A percentile compares a stretch with the other conserved stretches of the same genome.
Evolutionary conservation across 2,888 invertebrate species (phyloP).

Genomic region (Chaetogeoica ovagalla): DNA sequence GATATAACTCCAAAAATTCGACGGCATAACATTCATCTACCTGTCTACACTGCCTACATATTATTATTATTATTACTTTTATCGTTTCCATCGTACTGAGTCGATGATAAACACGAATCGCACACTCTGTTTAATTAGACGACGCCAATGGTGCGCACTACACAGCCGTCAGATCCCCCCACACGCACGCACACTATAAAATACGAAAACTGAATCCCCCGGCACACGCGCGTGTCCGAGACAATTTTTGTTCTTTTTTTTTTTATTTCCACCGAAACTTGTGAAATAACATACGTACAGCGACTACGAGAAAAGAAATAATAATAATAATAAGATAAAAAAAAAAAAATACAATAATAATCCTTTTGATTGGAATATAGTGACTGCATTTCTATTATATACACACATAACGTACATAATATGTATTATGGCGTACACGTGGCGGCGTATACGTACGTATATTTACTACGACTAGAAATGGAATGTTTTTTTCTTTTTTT

Average conservation of each 20-base stretch:
- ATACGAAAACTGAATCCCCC: constrained; percentile 19
- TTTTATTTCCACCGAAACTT: constrained; percentile 38
- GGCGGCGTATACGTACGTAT: not conserved
- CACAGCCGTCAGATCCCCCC: not conserved
- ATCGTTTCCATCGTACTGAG: not conserved
- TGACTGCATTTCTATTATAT: constrained; percentile 36
- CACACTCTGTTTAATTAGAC: constrained; percentile 25
- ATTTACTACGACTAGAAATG: constrained; percentile 49
- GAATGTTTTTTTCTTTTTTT: constrained; percentile 42
- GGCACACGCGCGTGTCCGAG: not conserved
- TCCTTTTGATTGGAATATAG: constrained; percentile 48
- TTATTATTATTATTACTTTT: not conserved
- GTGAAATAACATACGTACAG: constrained; percentile 33
- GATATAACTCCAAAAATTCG: no score
- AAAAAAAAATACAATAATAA: constrained; percentile 46
- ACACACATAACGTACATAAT: not conserved
- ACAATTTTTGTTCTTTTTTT: not conserved
- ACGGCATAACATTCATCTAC: no score
- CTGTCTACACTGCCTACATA: not conserved
- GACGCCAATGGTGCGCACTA: not conserved
- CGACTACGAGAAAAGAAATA: constrained; percentile 32
- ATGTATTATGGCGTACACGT: constrained; percentile 1
- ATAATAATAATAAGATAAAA: constrained; percentile 18
- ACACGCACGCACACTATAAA: not conserved
- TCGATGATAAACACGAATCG: constrained; percentile 17